Evolutionary conservation across 2,888 invertebrate species (phyloP), one percentile per base, ranked within the genome.

Genomic region (Drosophila neotestacea): DNA sequence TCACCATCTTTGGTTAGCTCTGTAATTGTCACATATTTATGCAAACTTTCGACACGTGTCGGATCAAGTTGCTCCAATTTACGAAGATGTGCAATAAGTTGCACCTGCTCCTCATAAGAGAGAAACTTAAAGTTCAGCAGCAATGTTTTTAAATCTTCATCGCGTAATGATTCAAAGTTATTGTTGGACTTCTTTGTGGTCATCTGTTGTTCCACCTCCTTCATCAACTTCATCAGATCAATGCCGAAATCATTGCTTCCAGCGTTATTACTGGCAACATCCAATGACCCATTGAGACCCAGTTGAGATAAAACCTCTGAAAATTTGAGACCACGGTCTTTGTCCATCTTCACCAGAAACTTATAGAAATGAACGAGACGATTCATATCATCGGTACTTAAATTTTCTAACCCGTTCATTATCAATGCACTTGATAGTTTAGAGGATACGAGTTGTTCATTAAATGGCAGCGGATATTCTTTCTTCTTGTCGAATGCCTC

Each of bases 81-180:
- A 90, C 96, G 96, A 67, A 97, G 91, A 89, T 97, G 97, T 0
- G 95, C 95, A 36, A 97, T 97, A 4, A 97, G 93, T 79, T 96
- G 95, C 89, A 96, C 96, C 86, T 97, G 97, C 90, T 97, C 97
- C 73, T 96, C 96, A 0, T 95, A 94, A 0, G 95, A 95, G 11
- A 97, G 92, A 84, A 96, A 96, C 90, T 96, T 96, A 80, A 96
- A 96, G 89, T 97, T 97, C 90, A 96, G 96, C 62, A 97, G 91
- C 1, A 97, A 92, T 0, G 96, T 95, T 90, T 96, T 96, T 50
- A 97, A 91, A 85, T 97, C 97, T 0, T 95, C 95, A 90, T 97
- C 96, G 0, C 96, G 96, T 7, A 97, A 92, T 10, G 95, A 95
- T 79, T 96, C 96, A 94, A 96, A 95, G 59, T 94, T 93, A 85